Percentiles rank a stretch among this genome's conserved stretches.
Conservation (phyloP, 2,888 invertebrate species). For the Apodemia duryi region DNA sequence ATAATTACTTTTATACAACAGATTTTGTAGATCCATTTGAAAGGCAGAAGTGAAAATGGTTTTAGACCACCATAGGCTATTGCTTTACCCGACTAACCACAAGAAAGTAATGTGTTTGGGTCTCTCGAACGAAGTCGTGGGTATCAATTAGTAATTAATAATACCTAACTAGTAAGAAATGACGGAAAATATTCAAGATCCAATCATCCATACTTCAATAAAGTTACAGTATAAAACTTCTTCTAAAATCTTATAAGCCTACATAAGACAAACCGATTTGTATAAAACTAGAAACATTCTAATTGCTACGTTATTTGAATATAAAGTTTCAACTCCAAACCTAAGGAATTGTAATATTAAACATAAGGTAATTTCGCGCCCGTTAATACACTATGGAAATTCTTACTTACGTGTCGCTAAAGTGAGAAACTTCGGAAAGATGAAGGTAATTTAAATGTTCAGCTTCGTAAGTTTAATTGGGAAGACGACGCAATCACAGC, state of each 20-base stretch:
- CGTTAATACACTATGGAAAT: slow-evolving; percentile 19
- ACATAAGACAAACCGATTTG: background rate
- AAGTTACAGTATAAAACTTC: no score
- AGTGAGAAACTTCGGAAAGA: slow-evolving; percentile 22
- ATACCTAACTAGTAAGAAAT: no score
- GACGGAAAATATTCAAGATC: no score
- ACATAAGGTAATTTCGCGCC: background rate
- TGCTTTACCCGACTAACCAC: no score
- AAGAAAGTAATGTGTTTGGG: no score
- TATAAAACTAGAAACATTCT: background rate
- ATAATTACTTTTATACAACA: no score
- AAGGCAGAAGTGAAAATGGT: no score
- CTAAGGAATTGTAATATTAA: slow-evolving; percentile 3
- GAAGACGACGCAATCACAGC: slow-evolving; percentile 28
- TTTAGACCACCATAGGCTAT: no score
- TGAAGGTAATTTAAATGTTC: slow-evolving; percentile 52
- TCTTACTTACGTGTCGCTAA: slow-evolving; percentile 19
- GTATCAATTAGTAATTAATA: no score
- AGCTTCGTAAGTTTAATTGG: slow-evolving; percentile 33
- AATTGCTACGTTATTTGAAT: slow-evolving; percentile 12
- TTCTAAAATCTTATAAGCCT: background rate
- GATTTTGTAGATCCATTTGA: no score
- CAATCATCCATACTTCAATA: no score
- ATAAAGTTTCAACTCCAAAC: background rate
- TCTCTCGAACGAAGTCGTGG: no score